Evolutionary conservation across 2,797 vertebrate species (phyloP).

Genomic region (Esox lucius): DNA sequence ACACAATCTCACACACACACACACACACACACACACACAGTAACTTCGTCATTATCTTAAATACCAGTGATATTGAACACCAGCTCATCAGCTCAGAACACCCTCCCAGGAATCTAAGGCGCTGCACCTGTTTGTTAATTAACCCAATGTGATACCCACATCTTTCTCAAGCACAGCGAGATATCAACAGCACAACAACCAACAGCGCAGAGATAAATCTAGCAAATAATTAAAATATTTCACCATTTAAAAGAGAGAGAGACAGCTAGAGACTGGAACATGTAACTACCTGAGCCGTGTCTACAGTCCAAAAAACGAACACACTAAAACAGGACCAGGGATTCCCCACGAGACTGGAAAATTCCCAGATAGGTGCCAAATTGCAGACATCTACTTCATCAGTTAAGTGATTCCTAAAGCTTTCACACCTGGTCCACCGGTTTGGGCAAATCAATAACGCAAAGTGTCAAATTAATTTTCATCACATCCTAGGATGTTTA

Average conservation of each 20-base stretch:
- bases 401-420: no score
- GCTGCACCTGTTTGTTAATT: neutral
- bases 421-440: no score
- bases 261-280: no score
- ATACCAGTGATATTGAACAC: slow-evolving; percentile 45
- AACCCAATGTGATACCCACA: neutral
- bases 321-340: no score
- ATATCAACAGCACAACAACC: neutral
- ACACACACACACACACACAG: neutral
- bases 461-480: no score
- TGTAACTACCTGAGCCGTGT: neutral
- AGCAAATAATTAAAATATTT: neutral
- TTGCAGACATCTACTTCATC: no score
- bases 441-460: no score
- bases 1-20: slow-evolving; percentile 18
- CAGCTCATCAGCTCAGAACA: slow-evolving; percentile 8
- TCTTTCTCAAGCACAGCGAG: no score
- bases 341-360: no score
- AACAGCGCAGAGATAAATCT: neutral
- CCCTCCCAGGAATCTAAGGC: neutral
- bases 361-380: no score
- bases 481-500: no score
- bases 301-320: neutral
- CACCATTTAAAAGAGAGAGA: no score
- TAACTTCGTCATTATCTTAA: slow-evolving; percentile 55